phyloP scores from a whole-genome alignment of 2,797 vertebrate species.

The Catharus ustulatus region DNA sequence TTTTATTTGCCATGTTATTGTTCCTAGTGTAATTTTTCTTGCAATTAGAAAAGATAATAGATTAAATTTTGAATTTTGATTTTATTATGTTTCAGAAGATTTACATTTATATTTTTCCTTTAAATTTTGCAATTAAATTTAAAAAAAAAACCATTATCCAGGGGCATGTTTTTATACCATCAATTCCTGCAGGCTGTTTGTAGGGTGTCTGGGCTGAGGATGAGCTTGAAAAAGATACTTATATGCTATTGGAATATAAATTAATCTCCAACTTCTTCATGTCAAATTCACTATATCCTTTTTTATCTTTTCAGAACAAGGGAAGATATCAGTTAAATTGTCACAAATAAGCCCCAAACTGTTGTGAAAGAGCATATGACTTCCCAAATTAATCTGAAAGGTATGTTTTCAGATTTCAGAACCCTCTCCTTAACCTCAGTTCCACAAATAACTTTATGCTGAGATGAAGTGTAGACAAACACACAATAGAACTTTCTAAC shows the following conservation, averaged over 20 bases:
- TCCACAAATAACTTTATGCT: conserved; percentile 35
- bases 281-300: background rate
- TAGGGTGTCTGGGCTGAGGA: background rate
- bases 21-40: background rate
- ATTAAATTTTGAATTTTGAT: background rate
- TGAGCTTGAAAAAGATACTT: background rate
- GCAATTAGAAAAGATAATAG: background rate
- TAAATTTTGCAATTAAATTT: background rate
- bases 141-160: background rate
- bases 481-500: conserved; percentile 49
- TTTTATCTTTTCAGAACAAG: conserved; percentile 25
- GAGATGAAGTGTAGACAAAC: conserved; percentile 52
- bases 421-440: background rate
- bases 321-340: background rate
- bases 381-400: conserved; percentile 19
- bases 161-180: background rate
- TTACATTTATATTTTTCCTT: background rate
- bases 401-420: conserved; percentile 26
- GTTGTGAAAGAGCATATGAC: conserved; percentile 1
- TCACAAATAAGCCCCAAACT: background rate
- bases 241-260: conserved; percentile 18
- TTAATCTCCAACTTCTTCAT: background rate
- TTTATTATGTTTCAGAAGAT: background rate
- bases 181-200: background rate
- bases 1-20: background rate